A percentile compares a stretch with the other conserved stretches of the same genome.
These are phyloP conservation scores for Protomyctophum bolini DNA, from an alignment of 2,113 vertebrate genomes.

Conservation along the genomic window DNA sequence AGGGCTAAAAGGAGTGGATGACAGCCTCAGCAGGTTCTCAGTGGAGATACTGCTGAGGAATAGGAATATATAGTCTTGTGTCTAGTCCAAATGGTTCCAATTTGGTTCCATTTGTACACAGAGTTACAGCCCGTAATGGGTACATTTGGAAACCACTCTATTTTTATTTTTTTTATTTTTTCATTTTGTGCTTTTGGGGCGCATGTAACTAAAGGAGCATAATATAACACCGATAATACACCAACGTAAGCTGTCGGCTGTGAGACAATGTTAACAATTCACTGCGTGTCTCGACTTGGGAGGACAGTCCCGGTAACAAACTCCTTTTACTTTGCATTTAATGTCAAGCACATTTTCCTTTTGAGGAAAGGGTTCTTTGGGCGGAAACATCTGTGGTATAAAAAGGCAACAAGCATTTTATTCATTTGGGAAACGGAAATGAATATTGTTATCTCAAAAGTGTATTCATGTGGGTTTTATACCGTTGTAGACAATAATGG, in stretches of 20 bases:
- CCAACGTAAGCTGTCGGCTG: background rate
- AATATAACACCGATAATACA: too few relatives aligned
- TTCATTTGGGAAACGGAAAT: background rate
- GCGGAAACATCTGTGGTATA: constrained; percentile 25
- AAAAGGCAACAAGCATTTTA: constrained; percentile 22
- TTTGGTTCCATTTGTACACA: too few relatives aligned
- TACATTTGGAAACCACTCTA: too few relatives aligned
- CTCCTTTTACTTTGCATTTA: background rate
- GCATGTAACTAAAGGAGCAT: too few relatives aligned
- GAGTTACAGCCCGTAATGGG: too few relatives aligned
- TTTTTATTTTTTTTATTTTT: too few relatives aligned
- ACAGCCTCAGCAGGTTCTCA: constrained; percentile 7
- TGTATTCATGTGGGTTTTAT: constrained; percentile 13
- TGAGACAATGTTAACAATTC: background rate
- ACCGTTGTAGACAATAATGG: constrained; percentile 19
- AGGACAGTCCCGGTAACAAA: constrained; percentile 7
- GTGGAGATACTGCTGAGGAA: background rate
- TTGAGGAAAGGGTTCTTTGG: constrained; percentile 18
- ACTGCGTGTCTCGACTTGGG: background rate
- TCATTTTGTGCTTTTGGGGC: too few relatives aligned
- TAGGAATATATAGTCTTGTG: too few relatives aligned
- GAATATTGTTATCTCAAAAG: background rate
- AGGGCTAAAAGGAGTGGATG: background rate
- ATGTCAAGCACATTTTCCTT: background rate
- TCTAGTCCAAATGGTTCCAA: too few relatives aligned